These are phyloP conservation scores for Brenthis ino DNA, from an alignment of 2,888 invertebrate species.

Conservation along the genomic window DNA sequence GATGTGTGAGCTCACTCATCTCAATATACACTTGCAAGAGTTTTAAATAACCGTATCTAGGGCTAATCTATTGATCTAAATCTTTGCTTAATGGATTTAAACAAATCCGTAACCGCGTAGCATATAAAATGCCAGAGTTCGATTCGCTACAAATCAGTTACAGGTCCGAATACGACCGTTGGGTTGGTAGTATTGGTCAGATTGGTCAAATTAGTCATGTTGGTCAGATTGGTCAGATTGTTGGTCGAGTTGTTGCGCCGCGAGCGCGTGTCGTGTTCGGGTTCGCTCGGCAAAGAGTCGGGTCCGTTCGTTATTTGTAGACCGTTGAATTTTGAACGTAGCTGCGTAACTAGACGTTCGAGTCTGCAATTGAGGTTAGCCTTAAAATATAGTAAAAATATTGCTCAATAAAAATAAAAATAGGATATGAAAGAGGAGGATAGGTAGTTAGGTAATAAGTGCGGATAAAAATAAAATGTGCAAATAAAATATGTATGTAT, in stretches of 20 bases:
- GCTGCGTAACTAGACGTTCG: slow-evolving; percentile 82
- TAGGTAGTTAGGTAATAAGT: neutral
- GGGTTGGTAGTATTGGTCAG: slow-evolving; percentile 50
- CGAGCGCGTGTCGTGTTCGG: slow-evolving; percentile 63
- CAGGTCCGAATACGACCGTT: slow-evolving; percentile 83
- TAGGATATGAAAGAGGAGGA: slow-evolving; percentile 3
- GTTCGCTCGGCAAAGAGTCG: slow-evolving; percentile 71
- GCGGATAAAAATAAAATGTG: slow-evolving; percentile 14
- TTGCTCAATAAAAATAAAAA: slow-evolving; percentile 23
- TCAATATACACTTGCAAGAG: neutral
- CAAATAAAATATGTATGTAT: neutral
- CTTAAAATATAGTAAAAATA: slow-evolving; percentile 46
- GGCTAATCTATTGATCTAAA: neutral
- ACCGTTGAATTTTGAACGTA: slow-evolving; percentile 78
- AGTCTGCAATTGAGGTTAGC: slow-evolving; percentile 73
- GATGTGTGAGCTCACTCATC: too few relatives aligned
- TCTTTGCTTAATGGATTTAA: slow-evolving; percentile 51
- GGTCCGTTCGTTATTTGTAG: slow-evolving; percentile 67
- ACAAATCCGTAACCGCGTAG: slow-evolving; percentile 56
- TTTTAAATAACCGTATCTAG: neutral
- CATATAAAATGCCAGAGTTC: slow-evolving; percentile 52
- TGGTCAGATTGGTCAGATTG: slow-evolving; percentile 43
- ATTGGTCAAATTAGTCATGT: slow-evolving; percentile 33
- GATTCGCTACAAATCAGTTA: slow-evolving; percentile 83
- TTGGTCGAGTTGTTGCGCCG: slow-evolving; percentile 44